Conservation (phyloP, 2,888 invertebrate genomes). For the Brachyptera risi region DNA sequence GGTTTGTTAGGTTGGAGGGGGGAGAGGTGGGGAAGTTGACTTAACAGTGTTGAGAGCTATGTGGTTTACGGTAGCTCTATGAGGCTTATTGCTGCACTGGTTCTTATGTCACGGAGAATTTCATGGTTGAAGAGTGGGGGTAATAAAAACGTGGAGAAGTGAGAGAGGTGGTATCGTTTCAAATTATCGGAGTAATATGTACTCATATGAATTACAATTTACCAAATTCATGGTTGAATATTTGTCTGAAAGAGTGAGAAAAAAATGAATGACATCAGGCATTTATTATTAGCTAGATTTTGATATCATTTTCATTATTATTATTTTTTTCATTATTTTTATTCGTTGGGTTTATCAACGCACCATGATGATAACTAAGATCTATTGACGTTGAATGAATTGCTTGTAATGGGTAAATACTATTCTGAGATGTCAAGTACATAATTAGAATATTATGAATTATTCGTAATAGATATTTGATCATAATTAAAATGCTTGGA, state of each 20-base stretch:
- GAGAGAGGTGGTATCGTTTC: not conserved
- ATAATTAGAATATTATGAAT: not conserved
- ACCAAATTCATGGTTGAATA: not conserved
- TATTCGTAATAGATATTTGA: not conserved
- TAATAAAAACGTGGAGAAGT: not conserved
- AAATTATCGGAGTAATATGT: slow-evolving; percentile 6
- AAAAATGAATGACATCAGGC: too few species aligned
- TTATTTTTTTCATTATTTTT: too few species aligned
- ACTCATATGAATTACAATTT: not conserved
- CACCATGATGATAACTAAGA: too few species aligned
- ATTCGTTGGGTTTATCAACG: too few species aligned
- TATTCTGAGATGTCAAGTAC: slow-evolving; percentile 4
- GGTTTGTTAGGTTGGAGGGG: not conserved
- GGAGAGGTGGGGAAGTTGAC: not conserved
- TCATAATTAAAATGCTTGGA: too few species aligned
- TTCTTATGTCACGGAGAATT: slow-evolving; percentile 15
- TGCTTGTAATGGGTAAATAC: too few species aligned
- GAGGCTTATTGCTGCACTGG: slow-evolving; percentile 13
- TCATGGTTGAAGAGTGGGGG: not conserved
- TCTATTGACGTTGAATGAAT: too few species aligned
- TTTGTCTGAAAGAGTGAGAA: not conserved
- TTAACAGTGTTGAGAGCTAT: slow-evolving; percentile 12
- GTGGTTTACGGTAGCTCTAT: slow-evolving; percentile 18
- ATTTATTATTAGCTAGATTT: too few species aligned
- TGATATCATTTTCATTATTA: too few species aligned